Evolutionary conservation across 2,888 invertebrate species (phyloP), one percentile per base, ranked within the genome.

Genomic region (Eupeodes luniger): DNA sequence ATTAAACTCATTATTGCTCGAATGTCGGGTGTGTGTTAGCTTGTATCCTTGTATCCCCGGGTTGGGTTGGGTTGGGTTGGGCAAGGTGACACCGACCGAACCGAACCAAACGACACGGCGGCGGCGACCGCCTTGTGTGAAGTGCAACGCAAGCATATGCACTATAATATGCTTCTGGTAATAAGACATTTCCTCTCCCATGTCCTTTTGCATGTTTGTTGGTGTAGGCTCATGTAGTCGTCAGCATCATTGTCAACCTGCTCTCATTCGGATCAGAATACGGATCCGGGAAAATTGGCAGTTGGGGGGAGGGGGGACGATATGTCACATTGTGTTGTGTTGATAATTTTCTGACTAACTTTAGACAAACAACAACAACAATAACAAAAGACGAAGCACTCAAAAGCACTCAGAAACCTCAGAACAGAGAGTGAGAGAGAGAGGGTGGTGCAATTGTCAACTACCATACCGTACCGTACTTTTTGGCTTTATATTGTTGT

Each of bases 261-360:
- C 27, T 80, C 57, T 82, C 34, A 77, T 70, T 61, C 55, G 57
- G 59, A 57, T 69, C n/a, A 16, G 34, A 51, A 77, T 70, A 51
- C 55, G 57, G 59, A 57, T 53, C 34, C 36, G 34, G 69, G 51
- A 53, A 59, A 59, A 59, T 72, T 7, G 72, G 47, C 14, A 40
- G 44, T 44, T 27, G 10, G 55, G 51, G 53, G 5, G 0, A 27
- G 3, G 40, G 5, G 40, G 36, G 36, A 76, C 62, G 53, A 61
- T 85, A 49, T 70, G 82, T 62, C 69, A 72, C 47, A 49, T 51
- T 72, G 69, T 78, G 66, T 84, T 89, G 89, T 90, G 87, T 90
- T 90, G 90, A 90, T 90, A 90, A 90, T 90, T 89, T 90, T 85
- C 82, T 90, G 90, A 90, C 90, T 90, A 90, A 89, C 89, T 90